phyloP scores from a whole-genome alignment of 2,888 invertebrate genomes.

The Scotopteryx bipunctaria region DNA sequence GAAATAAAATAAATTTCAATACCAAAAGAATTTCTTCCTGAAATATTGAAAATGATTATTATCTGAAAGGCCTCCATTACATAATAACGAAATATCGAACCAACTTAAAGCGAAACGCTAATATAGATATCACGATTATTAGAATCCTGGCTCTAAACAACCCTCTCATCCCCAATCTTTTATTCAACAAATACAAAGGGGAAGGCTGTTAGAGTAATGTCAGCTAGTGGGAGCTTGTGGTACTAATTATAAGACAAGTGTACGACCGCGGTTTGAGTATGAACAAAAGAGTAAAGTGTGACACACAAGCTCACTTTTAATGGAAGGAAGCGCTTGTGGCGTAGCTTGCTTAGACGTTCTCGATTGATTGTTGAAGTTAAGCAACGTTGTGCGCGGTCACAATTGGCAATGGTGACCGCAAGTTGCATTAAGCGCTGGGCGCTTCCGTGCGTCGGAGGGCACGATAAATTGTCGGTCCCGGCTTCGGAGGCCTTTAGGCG shows the following conservation, averaged over 20 bases:
- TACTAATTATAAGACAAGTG: background rate
- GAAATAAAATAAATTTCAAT: conserved; percentile 3
- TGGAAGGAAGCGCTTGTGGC: no score
- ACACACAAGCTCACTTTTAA: no score
- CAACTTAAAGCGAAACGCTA: conserved; percentile 23
- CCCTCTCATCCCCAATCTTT: conserved; percentile 29
- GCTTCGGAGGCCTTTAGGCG: no score
- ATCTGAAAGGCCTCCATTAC: conserved; percentile 9
- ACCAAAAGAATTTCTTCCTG: background rate
- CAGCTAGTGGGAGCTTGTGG: background rate
- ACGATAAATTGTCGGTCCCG: no score
- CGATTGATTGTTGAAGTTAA: no score
- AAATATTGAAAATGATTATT: no score
- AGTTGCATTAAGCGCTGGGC: no score
- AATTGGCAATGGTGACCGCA: no score
- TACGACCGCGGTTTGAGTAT: background rate
- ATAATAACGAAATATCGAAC: conserved; percentile 12
- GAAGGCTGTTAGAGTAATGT: conserved; percentile 11
- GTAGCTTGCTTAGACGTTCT: no score
- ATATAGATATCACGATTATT: conserved; percentile 34
- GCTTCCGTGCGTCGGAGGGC: no score
- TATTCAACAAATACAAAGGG: conserved; percentile 35
- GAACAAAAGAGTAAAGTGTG: background rate
- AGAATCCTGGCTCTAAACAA: conserved; percentile 25
- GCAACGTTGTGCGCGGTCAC: no score